These are phyloP conservation scores for Trematomus bernacchii DNA, from an alignment of 2,797 vertebrate species.

Conservation along the genomic window DNA sequence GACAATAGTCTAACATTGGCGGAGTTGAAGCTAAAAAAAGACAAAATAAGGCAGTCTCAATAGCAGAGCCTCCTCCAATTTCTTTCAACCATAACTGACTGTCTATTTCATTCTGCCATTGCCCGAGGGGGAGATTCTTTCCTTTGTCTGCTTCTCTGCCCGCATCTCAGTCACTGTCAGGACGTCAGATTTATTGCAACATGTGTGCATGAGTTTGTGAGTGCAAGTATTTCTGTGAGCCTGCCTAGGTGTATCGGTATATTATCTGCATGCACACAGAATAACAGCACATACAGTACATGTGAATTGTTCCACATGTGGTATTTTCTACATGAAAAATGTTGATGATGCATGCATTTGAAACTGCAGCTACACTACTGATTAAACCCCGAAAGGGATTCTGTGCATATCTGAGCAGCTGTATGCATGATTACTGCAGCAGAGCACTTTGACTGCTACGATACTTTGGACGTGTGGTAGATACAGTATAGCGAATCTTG, in stretches of 20 bases:
- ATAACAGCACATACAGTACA: background rate
- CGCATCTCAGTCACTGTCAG: conserved; percentile 54
- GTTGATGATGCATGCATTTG: conserved; percentile 24
- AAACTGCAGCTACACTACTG: conserved; percentile 4
- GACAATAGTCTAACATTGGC: conserved; percentile 49
- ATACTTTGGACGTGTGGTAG: conserved; percentile 9
- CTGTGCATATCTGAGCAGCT: conserved; percentile 32
- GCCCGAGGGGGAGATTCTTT: conserved; percentile 39
- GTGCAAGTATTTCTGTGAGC: conserved; percentile 1
- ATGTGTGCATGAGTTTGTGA: background rate
- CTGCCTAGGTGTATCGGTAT: background rate
- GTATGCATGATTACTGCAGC: conserved; percentile 2
- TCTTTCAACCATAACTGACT: conserved; percentile 59
- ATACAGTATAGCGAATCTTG: conserved; percentile 12
- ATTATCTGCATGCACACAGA: conserved; percentile 8
- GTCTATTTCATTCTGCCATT: conserved; percentile 52
- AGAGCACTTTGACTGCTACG: conserved; percentile 6
- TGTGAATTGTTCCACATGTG: background rate
- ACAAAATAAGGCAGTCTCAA: conserved; percentile 45
- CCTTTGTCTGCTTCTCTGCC: conserved; percentile 38
- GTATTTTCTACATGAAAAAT: background rate
- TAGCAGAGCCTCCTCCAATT: conserved; percentile 44
- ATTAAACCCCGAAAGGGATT: conserved; percentile 21
- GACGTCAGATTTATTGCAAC: conserved; percentile 36
- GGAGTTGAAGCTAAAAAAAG: conserved; percentile 42